Evolutionary conservation across 2,888 invertebrate species (phyloP).

Genomic region (Chloromyia formosa): DNA sequence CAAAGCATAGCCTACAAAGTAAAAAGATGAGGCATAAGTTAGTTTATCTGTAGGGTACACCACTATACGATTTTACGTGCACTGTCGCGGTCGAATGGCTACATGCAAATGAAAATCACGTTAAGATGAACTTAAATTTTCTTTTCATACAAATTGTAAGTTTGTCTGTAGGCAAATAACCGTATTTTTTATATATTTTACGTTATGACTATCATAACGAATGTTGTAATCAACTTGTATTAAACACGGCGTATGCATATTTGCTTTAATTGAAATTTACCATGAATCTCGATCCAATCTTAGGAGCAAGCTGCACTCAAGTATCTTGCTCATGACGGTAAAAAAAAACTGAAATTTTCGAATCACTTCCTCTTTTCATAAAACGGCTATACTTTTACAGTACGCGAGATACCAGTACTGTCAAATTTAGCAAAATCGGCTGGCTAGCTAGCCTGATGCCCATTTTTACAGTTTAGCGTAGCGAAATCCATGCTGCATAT

Average conservation of each 20-base stretch:
- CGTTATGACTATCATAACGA: too few species aligned
- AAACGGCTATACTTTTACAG: background rate
- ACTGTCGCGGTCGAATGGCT: too few species aligned
- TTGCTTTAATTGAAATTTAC: background rate
- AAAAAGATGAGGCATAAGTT: too few species aligned
- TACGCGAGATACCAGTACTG: too few species aligned
- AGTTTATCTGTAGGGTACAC: too few species aligned
- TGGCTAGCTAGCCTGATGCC: background rate
- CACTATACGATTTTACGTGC: too few species aligned
- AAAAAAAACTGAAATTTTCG: background rate
- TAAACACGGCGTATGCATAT: background rate
- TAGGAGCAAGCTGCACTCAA: background rate
- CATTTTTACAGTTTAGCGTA: background rate
- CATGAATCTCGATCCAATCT: background rate
- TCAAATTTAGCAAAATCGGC: background rate
- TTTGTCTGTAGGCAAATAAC: too few species aligned
- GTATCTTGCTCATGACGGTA: background rate
- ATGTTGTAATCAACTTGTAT: background rate
- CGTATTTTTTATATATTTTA: too few species aligned
- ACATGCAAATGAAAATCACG: too few species aligned
- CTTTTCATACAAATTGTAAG: too few species aligned
- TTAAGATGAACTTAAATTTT: too few species aligned
- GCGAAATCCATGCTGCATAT: background rate
- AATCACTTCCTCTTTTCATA: constrained; percentile 1
- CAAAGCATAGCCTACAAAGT: too few species aligned